A percentile compares a stretch with the other conserved stretches of the same genome.
Evolutionary conservation across 1,140 invertebrate species (phyloP).

Genomic region (Orchestia grillus): DNA sequence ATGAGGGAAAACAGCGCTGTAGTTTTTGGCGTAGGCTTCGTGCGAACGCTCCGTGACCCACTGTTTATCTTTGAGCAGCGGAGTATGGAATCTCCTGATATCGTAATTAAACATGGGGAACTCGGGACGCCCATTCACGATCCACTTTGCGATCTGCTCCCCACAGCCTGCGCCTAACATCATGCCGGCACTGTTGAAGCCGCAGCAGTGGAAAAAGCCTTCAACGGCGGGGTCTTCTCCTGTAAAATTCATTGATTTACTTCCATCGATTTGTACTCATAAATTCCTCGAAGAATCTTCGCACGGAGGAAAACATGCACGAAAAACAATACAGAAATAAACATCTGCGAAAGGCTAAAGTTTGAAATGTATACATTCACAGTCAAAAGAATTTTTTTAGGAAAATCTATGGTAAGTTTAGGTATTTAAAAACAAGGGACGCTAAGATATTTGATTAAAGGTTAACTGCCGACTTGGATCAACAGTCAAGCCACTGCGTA

Average conservation of each 20-base stretch:
- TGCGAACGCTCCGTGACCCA: conserved; percentile 87
- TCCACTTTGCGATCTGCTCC: conserved; percentile 87
- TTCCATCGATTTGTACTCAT: neutral
- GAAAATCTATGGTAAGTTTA: neutral
- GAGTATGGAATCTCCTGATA: conserved; percentile 80
- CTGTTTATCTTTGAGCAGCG: conserved; percentile 77
- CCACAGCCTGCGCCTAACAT: conserved; percentile 89
- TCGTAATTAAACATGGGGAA: conserved; percentile 89
- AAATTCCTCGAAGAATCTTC: neutral
- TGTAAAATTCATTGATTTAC: conserved; percentile 62
- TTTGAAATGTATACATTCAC: neutral
- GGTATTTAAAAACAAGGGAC: neutral
- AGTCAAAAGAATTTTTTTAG: neutral
- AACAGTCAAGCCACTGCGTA: neutral
- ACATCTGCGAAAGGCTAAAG: neutral
- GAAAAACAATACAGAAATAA: neutral
- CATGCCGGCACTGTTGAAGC: conserved; percentile 91
- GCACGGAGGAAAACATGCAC: neutral
- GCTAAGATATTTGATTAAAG: neutral
- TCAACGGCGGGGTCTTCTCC: conserved; percentile 74
- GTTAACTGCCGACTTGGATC: neutral
- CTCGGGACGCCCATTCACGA: conserved; percentile 83
- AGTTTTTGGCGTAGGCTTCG: conserved; percentile 90
- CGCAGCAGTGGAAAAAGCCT: conserved; percentile 85
- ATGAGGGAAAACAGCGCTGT: conserved; percentile 85